A percentile compares a stretch with the other conserved stretches of the same genome.
Conservation (phyloP, 2,113 vertebrate genomes). For the Heteronetta atricapilla region DNA sequence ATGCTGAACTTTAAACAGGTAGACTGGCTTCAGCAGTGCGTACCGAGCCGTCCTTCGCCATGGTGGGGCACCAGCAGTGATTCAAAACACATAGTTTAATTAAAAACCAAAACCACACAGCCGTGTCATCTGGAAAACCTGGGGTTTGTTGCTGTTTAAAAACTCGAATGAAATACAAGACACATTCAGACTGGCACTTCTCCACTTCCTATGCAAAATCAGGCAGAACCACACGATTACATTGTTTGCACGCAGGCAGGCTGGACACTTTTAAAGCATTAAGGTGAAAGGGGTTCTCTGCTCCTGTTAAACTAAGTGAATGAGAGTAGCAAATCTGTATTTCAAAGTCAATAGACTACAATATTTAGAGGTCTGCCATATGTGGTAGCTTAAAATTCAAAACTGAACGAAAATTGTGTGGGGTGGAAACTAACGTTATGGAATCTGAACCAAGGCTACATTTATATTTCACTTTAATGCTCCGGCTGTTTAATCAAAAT, state of each 20-base stretch:
- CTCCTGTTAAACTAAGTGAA: slow-evolving; percentile 41
- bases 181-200: background rate
- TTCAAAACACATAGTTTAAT: background rate
- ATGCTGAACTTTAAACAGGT: background rate
- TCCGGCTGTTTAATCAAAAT: slow-evolving; percentile 97
- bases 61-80: accelerated
- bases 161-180: background rate
- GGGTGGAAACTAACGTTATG: slow-evolving; percentile 68
- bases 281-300: slow-evolving; percentile 31
- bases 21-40: background rate
- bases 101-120: background rate
- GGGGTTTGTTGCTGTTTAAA: background rate
- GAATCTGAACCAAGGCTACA: slow-evolving; percentile 77
- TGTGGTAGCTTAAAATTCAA: slow-evolving; percentile 65
- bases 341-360: slow-evolving; percentile 71
- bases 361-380: slow-evolving; percentile 59
- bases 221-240: background rate
- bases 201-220: background rate
- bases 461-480: slow-evolving; percentile 90
- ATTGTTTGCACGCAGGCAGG: background rate
- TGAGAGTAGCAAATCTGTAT: slow-evolving; percentile 55
- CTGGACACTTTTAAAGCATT: slow-evolving; percentile 14
- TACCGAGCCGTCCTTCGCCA: background rate
- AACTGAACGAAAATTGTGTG: slow-evolving; percentile 55
- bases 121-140: background rate